A percentile compares a stretch with the other conserved stretches of the same genome.
Conservation (phyloP, 1,140 invertebrate genomes). For the Whitmania pigra region DNA sequence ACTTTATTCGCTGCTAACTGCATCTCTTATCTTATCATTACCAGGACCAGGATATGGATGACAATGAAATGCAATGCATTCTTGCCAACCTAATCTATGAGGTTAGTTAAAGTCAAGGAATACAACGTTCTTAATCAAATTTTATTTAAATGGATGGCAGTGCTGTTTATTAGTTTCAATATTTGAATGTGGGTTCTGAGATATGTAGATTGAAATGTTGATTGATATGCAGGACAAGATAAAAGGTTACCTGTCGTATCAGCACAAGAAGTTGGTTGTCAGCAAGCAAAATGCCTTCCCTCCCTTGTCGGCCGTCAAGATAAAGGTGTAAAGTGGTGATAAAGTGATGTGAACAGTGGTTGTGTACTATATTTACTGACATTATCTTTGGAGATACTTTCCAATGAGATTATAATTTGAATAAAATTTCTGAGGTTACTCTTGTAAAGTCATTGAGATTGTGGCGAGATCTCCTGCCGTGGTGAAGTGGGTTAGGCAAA, state of each 20-base stretch:
- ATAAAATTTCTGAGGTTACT: background rate
- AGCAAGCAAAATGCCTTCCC: conserved; percentile 95
- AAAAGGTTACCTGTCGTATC: conserved; percentile 90
- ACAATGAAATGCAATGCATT: conserved; percentile 89
- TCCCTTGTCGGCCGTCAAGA: conserved; percentile 34
- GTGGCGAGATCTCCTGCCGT: background rate
- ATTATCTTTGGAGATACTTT: too few relatives aligned
- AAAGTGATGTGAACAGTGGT: too few relatives aligned
- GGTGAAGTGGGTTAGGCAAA: too few relatives aligned
- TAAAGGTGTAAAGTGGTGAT: background rate
- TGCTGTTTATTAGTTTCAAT: background rate
- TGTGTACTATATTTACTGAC: too few relatives aligned
- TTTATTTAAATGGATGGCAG: background rate
- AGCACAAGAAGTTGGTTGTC: conserved; percentile 89
- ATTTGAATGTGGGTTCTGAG: background rate
- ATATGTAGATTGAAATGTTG: background rate
- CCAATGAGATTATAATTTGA: too few relatives aligned
- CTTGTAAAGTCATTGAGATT: background rate
- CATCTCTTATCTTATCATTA: conserved; percentile 29
- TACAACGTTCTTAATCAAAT: background rate
- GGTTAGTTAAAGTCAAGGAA: conserved; percentile 41
- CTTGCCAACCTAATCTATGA: conserved; percentile 90
- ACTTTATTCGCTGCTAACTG: background rate
- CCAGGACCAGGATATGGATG: conserved; percentile 69
- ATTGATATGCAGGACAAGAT: conserved; percentile 43